These are phyloP conservation scores for Tetramorium alpestre DNA, from an alignment of 1,140 invertebrate genomes.

Conservation along the genomic window DNA sequence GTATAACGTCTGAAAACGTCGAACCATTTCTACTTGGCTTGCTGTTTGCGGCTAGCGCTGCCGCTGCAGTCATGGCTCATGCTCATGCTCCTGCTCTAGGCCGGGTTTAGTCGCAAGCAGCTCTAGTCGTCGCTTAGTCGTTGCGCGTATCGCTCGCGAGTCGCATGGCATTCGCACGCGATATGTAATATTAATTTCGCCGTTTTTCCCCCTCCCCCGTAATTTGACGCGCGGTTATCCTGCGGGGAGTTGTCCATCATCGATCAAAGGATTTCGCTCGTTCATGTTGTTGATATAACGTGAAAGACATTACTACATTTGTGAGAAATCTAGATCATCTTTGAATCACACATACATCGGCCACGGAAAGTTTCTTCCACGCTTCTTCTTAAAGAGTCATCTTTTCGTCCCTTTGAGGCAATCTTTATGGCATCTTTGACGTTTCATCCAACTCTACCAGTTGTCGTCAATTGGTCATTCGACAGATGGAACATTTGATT, in stretches of 20 bases:
- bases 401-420: background rate
- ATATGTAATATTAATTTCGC: background rate
- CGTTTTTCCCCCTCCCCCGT: background rate
- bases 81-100: constrained; percentile 54
- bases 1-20: constrained; percentile 66
- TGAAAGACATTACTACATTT: background rate
- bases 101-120: constrained; percentile 30
- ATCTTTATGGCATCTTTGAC: background rate
- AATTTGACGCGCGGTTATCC: background rate
- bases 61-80: constrained; percentile 44
- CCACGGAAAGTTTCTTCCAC: too few species aligned
- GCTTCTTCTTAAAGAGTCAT: background rate
- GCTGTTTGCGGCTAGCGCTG: constrained; percentile 14
- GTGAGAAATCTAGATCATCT: background rate
- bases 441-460: background rate
- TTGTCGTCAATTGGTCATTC: background rate
- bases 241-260: background rate
- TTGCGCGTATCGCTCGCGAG: constrained; percentile 42
- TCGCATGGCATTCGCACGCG: constrained; percentile 5
- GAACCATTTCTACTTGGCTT: constrained; percentile 56
- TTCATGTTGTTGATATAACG: background rate
- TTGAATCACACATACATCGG: background rate
- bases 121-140: constrained; percentile 67
- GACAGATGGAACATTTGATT: background rate
- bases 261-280: background rate